Evolutionary conservation across 2,113 vertebrate genomes (phyloP), one percentile per base, ranked within the genome.

Genomic region (Hiodon tergisus): DNA sequence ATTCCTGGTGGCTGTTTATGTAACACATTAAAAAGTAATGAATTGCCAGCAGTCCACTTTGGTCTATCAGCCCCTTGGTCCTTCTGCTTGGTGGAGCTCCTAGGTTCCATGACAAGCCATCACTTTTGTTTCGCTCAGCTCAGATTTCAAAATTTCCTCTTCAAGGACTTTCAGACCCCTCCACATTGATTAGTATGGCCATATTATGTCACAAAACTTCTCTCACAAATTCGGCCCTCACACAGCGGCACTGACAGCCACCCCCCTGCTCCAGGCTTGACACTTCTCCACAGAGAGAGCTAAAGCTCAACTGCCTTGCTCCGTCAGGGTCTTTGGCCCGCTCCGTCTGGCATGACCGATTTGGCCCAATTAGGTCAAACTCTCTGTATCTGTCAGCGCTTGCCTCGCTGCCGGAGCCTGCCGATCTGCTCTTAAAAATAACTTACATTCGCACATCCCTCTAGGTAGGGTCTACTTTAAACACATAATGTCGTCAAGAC

Each of bases 361-460:
- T 67, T 68, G 50, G 17, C 68, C 52, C 63, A 74, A 80, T 78
- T 74, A 78, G 67, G 47, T 68, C 52, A 80, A 31, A 14, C n/a
- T 61, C 63, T 73, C 62, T 71, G 60, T 67, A 68, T 59, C 48
- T 72, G 55, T 71, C 67, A 62, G 61, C n/a, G 31, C 55, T 54
- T 7, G 5, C 65, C 72, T 48, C 11, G 6, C 8, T 71, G n/a
- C 46, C 31, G 47, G 47, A 4, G 66, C 47, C 8, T 54, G 17
- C 11, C 16, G 48, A 61, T 70, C 17, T 76, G 51, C 16, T 14
- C 51, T n/a, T 47, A n/a, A 63, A 65, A 73, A 11, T 67, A 65
- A 9, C 72, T 74, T 13, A 66, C 51, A 51, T 60, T 75, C 55
- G 63, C 67, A 75, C 14, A 58, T 69, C 46, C 50, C 67, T 76